Percentiles rank a stretch among this genome's conserved stretches.
Evolutionary conservation across 2,888 invertebrate genomes (phyloP).

Genomic region (Drosophila colorata): DNA sequence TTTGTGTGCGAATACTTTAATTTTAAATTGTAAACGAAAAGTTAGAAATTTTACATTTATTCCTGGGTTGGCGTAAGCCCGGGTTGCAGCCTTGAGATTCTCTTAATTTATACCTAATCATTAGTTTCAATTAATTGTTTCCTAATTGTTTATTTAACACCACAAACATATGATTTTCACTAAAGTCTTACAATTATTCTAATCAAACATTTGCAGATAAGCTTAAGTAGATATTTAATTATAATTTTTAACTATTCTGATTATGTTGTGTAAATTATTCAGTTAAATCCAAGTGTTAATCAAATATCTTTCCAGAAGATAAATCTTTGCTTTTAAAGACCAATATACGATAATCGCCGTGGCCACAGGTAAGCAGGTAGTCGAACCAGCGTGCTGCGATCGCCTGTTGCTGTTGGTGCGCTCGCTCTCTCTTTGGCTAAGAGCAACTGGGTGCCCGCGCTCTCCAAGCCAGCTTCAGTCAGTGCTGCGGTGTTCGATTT

Average conservation of each 20-base stretch:
- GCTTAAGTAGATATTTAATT: too few species aligned
- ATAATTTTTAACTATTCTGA: too few species aligned
- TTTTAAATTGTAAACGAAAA: too few species aligned
- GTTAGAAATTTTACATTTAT: too few species aligned
- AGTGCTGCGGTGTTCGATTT: conserved; percentile 36
- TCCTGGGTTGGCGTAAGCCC: too few species aligned
- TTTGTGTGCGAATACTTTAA: too few species aligned
- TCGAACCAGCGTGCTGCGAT: conserved; percentile 9
- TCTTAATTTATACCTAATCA: too few species aligned
- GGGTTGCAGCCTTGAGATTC: too few species aligned
- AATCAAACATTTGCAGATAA: background rate
- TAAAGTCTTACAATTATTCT: too few species aligned
- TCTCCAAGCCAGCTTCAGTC: conserved; percentile 40
- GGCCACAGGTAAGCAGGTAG: conserved; percentile 25
- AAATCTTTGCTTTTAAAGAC: conserved; percentile 2
- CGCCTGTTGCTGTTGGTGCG: conserved; percentile 8
- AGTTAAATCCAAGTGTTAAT: background rate
- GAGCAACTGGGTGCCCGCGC: conserved; percentile 44
- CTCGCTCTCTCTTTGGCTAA: conserved; percentile 21
- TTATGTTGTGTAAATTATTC: background rate
- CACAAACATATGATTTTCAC: too few species aligned
- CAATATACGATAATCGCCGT: conserved; percentile 23
- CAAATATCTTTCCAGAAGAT: background rate
- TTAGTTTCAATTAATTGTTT: too few species aligned
- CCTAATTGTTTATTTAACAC: too few species aligned